Evolutionary conservation across 2,888 invertebrate genomes (phyloP), one percentile per base, ranked within the genome.

Genomic region (Caenorhabditis zanzibari): DNA sequence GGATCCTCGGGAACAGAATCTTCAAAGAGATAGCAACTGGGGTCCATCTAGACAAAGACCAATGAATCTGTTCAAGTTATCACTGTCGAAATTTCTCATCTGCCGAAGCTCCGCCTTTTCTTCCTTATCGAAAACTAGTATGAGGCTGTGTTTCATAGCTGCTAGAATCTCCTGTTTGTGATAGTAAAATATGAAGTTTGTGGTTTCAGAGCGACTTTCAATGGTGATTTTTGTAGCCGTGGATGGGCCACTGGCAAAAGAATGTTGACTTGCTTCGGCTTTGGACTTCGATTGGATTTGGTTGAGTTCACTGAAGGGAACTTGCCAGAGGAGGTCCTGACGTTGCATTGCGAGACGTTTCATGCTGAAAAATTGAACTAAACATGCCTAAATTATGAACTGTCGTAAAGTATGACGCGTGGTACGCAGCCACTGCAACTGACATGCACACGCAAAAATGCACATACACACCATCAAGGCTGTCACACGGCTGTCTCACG

Each of bases 41-140:
- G 88, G 85, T 4, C 88, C 89, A 69, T 91, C 91, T 1, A 89
- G 63, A 44, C 85, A 85, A 9, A 91, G 71, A 5, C 91, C 91
- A 22, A 90, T 66, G 76, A 92, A 91, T 7, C 86, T 81, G 76
- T 91, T 90, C 56, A 91, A 59, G 47, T 91, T 90, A 38, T 91
- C 91, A 58, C 86, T 66, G 28, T 87, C 83, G 12, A 77, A 56
- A 14, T 85, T 80, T 19, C 90, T 83, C 64, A 91, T 72, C 88
- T 90, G 72, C 7, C 82, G 54, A 22, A 59, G 66, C 26, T 63
- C 44, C 28, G 63, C 24, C n/a, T 63, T 73, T 14, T 73, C 49
- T 0, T 61, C 35, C 6, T 47, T 38, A 26, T 75, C 80, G 16
- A 81, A 73, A 2, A 52, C 24, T 26, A 74, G 52, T 1, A 56